Percentiles rank a stretch among this genome's conserved stretches.
Evolutionary conservation across 2,888 invertebrate species (phyloP).

Genomic region (Morpho achilles): DNA sequence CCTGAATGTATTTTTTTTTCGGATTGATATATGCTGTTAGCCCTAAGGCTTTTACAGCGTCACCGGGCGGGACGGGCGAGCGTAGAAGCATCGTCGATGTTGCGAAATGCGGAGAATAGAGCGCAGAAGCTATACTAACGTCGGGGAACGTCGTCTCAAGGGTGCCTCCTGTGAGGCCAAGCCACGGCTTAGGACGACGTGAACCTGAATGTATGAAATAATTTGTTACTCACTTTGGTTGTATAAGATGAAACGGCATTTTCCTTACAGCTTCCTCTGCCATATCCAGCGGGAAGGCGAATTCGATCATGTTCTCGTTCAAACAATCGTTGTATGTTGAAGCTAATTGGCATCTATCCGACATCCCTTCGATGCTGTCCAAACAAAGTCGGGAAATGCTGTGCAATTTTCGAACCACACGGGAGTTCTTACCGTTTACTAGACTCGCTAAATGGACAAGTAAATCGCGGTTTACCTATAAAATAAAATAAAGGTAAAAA

Average conservation of each 20-base stretch:
- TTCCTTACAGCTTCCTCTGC: conserved; percentile 69
- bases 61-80: too few species aligned
- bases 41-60: too few species aligned
- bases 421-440: conserved; percentile 66
- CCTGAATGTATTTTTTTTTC: too few species aligned
- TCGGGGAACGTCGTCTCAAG: too few species aligned
- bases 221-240: conserved; percentile 58
- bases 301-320: conserved; percentile 70
- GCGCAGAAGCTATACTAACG: too few species aligned
- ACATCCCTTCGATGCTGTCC: conserved; percentile 67
- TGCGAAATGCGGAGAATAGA: too few species aligned
- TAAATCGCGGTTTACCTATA: conserved; percentile 64
- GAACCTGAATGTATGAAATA: not conserved
- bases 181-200: too few species aligned
- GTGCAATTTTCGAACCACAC: conserved; percentile 64
- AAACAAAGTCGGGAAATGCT: conserved; percentile 63
- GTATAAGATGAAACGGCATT: conserved; percentile 71
- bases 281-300: conserved; percentile 65
- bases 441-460: conserved; percentile 61
- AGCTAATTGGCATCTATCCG: conserved; percentile 64
- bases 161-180: too few species aligned
- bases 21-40: too few species aligned
- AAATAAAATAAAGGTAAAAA: not conserved
- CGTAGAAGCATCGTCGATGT: too few species aligned
- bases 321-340: conserved; percentile 70